Evolutionary conservation across 2,113 vertebrate species (phyloP).

Genomic region (Notarius lentiginosus): DNA sequence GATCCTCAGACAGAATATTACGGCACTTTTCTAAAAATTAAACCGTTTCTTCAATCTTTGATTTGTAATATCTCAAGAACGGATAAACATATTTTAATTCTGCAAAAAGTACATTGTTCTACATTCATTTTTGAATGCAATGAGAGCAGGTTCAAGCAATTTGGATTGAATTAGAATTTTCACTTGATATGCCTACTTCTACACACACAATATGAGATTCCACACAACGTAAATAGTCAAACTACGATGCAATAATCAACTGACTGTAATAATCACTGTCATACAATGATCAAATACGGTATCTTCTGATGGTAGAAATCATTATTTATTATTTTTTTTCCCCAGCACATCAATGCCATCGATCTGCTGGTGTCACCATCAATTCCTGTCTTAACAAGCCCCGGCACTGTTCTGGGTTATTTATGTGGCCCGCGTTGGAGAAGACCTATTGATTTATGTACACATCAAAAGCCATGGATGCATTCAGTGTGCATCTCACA

Average conservation of each 20-base stretch:
- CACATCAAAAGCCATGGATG: slow-evolving; percentile 46
- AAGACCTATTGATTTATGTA: slow-evolving; percentile 59
- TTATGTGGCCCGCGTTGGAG: slow-evolving; percentile 56
- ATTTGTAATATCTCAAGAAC: too few species aligned
- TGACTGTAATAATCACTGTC: slow-evolving; percentile 6
- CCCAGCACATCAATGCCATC: slow-evolving; percentile 36
- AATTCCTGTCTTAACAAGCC: slow-evolving; percentile 59
- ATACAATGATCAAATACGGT: slow-evolving; percentile 4
- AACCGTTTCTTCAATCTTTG: too few species aligned
- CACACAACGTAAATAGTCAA: neutral
- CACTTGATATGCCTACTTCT: too few species aligned
- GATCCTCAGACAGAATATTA: too few species aligned
- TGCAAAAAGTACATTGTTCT: too few species aligned
- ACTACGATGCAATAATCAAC: neutral
- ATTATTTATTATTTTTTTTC: neutral
- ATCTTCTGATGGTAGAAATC: neutral
- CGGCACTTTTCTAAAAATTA: too few species aligned
- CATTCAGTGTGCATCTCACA: slow-evolving; percentile 41
- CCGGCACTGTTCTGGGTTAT: slow-evolving; percentile 56
- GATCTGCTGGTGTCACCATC: slow-evolving; percentile 55
- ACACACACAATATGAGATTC: neutral
- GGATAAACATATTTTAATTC: too few species aligned
- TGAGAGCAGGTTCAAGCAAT: too few species aligned
- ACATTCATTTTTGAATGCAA: too few species aligned
- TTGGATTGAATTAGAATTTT: too few species aligned